These are phyloP conservation scores for Molorchus minor DNA, from an alignment of 2,888 invertebrate genomes.

Conservation along the genomic window DNA sequence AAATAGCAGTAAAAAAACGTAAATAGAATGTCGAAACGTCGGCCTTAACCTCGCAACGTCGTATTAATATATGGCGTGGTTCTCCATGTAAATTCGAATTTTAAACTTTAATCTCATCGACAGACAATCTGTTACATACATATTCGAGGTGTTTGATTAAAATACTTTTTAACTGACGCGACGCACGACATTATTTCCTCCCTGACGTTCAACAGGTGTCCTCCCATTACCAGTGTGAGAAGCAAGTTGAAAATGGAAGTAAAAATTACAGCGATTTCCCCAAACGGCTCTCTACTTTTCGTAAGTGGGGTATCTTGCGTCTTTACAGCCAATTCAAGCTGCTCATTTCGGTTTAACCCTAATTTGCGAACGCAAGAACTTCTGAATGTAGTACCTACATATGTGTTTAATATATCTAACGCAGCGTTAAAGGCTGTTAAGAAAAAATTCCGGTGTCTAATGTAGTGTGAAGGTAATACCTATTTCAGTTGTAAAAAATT, in stretches of 20 bases:
- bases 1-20: no score
- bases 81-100: no score
- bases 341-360: slow-evolving; percentile 16
- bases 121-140: background rate
- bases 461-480: no score
- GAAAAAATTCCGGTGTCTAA: no score
- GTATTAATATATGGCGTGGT: no score
- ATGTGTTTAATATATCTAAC: no score
- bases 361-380: slow-evolving; percentile 6
- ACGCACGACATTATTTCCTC: background rate
- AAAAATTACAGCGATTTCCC: slow-evolving; percentile 39
- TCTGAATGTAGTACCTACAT: no score
- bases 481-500: no score
- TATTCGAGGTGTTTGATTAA: background rate
- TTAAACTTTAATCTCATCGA: background rate
- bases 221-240: slow-evolving; percentile 38
- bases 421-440: no score
- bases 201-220: slow-evolving; percentile 36
- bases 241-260: slow-evolving; percentile 36
- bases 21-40: no score
- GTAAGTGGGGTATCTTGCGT: slow-evolving; percentile 10
- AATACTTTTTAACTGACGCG: background rate
- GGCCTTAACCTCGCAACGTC: no score
- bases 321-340: slow-evolving; percentile 22
- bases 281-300: slow-evolving; percentile 11